phyloP scores from a whole-genome alignment of 2,888 invertebrate species.

The Campoletis raptor region DNA sequence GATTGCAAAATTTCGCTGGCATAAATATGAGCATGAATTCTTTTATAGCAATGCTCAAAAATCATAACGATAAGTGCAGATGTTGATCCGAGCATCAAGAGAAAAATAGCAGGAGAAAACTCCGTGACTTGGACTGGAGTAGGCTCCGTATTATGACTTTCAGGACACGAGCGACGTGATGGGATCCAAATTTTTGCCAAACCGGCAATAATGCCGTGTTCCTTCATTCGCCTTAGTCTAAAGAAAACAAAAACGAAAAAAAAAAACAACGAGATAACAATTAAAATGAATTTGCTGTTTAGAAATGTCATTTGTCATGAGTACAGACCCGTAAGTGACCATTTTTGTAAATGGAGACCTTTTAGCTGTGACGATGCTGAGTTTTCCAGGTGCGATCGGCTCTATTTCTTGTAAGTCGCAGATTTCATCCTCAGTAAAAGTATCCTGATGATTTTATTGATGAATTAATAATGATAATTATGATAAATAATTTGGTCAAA shows the following conservation, averaged over 20 bases:
- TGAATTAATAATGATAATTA: neutral
- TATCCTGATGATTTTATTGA: slow-evolving; percentile 79
- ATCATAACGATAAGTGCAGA: slow-evolving; percentile 70
- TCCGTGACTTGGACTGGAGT: slow-evolving; percentile 75
- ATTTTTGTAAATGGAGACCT: slow-evolving; percentile 79
- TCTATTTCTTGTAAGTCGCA: slow-evolving; percentile 88
- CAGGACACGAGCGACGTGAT: slow-evolving; percentile 75
- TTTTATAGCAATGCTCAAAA: slow-evolving; percentile 65
- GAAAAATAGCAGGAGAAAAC: slow-evolving; percentile 75
- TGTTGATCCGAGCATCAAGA: slow-evolving; percentile 72
- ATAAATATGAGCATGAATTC: neutral
- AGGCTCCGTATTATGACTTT: slow-evolving; percentile 75
- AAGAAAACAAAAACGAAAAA: slow-evolving; percentile 1
- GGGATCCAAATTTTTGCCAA: slow-evolving; percentile 73
- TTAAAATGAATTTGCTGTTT: neutral
- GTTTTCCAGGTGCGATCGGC: slow-evolving; percentile 71
- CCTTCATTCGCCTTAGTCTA: slow-evolving; percentile 75
- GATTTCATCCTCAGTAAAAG: slow-evolving; percentile 88
- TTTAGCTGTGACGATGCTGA: slow-evolving; percentile 74
- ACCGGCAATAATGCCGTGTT: slow-evolving; percentile 72
- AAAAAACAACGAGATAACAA: neutral
- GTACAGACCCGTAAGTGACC: slow-evolving; percentile 77
- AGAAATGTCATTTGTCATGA: neutral
- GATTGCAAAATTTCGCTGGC: neutral
- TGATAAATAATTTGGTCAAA: neutral